These are phyloP conservation scores for Malacoctenus gilli DNA, from an alignment of 2,797 vertebrate genomes.

Conservation along the genomic window DNA sequence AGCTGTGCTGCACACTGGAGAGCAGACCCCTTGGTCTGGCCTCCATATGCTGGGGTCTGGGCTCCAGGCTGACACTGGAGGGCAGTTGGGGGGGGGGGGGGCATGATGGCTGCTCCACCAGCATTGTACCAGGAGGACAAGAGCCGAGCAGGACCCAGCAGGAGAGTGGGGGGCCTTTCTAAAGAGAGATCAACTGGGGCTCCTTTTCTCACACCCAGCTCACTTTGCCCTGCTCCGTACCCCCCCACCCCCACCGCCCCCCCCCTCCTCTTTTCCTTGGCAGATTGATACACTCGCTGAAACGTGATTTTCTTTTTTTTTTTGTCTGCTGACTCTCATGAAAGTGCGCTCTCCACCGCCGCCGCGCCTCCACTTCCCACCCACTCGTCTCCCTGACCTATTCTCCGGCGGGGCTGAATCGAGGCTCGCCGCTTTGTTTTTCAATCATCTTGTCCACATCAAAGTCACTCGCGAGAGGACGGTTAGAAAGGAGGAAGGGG, in stretches of 20 bases:
- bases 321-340: too few species aligned
- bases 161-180: constrained; percentile 80
- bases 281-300: constrained; percentile 80
- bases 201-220: constrained; percentile 83
- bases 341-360: constrained; percentile 42
- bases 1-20: constrained; percentile 73
- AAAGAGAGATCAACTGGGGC: constrained; percentile 81
- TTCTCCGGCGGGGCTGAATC: constrained; percentile 73
- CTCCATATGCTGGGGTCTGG: constrained; percentile 81
- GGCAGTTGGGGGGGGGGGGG: constrained; percentile 52
- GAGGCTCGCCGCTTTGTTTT: constrained; percentile 75
- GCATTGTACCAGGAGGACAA: constrained; percentile 79
- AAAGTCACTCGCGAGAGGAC: constrained; percentile 76
- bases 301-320: constrained; percentile 78
- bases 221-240: constrained; percentile 50
- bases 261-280: constrained; percentile 57
- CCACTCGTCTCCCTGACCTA: constrained; percentile 68
- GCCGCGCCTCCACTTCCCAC: constrained; percentile 41
- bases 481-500: constrained; percentile 67
- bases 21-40: constrained; percentile 70
- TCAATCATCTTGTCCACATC: constrained; percentile 81
- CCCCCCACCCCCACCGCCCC: constrained; percentile 38
- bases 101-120: constrained; percentile 59
- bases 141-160: constrained; percentile 80
- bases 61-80: constrained; percentile 79